Evolutionary conservation across 2,888 invertebrate genomes (phyloP), one percentile per base, ranked within the genome.

Genomic region (Hypercompe scribonia): DNA sequence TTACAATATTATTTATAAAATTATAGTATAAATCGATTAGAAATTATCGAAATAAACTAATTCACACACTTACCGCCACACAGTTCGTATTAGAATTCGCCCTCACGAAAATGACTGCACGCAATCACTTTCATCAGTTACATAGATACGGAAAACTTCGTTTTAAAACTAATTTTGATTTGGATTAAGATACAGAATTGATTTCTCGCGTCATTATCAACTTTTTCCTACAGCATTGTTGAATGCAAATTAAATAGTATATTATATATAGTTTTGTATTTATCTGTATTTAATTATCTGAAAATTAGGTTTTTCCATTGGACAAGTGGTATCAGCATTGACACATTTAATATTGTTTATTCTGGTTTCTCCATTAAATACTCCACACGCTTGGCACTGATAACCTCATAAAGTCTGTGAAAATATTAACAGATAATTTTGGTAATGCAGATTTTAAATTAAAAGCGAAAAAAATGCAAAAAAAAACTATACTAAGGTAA

Each of bases 201-300:
- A 31, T 31, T 61, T 61, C 61, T 61, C 31, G 31, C 34, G 46
- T 71, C 71, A 58, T 67, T 71, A 61, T 7, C 42, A 63, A 67
- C 67, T 61, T 66, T 66, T 31, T 39, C 61, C 46, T 34, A 15
- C 58, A 39, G 11, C 7, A 33, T 58, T 46, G n/a, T 39, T 36
- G 33, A 66, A 42, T 39, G n/a, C n/a, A n/a, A n/a, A n/a, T 66
- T 58, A 66, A 39, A 66, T 71, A 66, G 58, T 71, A 42, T 66
- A 66, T 58, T 39, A 58, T 61, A 28, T 70, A 50, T 4, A 46
- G 42, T 13, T 11, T 42, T 46, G 0, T 39, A 39, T 46, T 18
- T 46, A 18, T 46, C 15, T 18, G 18, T 39, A 1, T 39, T 21
- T 21, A 1, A 24, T 50, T 8, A 2, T 24, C 0, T 50, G 8